A percentile compares a stretch with the other conserved stretches of the same genome.
phyloP scores from a whole-genome alignment of 2,888 invertebrate species.

The Metopia argyrocephala region DNA sequence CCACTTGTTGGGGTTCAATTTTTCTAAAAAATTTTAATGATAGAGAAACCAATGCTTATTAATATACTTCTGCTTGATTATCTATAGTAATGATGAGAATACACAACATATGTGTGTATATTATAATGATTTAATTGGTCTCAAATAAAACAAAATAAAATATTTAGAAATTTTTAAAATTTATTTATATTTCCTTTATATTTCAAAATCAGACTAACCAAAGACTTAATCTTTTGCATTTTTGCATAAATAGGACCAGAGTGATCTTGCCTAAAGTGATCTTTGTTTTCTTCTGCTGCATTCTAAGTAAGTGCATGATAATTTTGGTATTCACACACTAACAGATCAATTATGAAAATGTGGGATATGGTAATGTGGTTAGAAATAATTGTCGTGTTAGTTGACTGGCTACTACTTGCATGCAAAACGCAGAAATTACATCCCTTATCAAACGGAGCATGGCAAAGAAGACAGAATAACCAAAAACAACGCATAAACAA shows the following conservation, averaged over 20 bases:
- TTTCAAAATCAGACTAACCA: neutral
- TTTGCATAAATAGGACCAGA: conserved; percentile 7
- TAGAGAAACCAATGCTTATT: no score
- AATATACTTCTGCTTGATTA: no score
- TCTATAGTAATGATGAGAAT: no score
- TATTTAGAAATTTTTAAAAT: no score
- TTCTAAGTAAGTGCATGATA: conserved; percentile 31
- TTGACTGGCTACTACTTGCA: conserved; percentile 46
- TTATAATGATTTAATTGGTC: no score
- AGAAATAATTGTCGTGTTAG: conserved; percentile 57
- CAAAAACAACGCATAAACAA: conserved; percentile 21
- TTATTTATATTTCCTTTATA: neutral
- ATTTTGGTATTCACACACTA: conserved; percentile 24
- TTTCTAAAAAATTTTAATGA: no score
- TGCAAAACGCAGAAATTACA: conserved; percentile 57
- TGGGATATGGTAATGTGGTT: conserved; percentile 61
- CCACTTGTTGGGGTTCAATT: no score
- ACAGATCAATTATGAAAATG: conserved; percentile 47
- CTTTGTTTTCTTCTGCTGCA: neutral
- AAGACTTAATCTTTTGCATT: neutral
- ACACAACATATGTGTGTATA: no score
- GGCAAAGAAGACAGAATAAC: conserved; percentile 27
- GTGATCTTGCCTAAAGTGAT: conserved; percentile 2
- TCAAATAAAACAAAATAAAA: no score
- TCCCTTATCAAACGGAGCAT: conserved; percentile 7